A percentile compares a stretch with the other conserved stretches of the same genome.
phyloP scores from a whole-genome alignment of 2,888 invertebrate genomes.

The Drosophila niveifrons region DNA sequence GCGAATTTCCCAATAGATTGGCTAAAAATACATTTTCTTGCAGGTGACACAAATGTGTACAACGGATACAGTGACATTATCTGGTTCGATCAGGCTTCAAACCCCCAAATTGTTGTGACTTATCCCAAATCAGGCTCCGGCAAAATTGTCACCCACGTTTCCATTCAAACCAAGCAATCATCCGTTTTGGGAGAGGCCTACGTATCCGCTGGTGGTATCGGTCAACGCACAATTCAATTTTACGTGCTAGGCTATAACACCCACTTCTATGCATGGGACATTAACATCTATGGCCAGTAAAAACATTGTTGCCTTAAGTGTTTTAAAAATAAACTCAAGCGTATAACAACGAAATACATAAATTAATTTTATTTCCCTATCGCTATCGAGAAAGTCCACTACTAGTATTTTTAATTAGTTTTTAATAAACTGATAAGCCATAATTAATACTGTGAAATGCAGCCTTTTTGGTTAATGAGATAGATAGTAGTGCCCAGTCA shows the following conservation, averaged over 20 bases:
- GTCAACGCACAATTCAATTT: constrained; percentile 25
- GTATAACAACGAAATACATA: constrained; percentile 1
- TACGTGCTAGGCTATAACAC: constrained; percentile 25
- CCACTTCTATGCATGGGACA: constrained; percentile 29
- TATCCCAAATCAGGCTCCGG: constrained; percentile 26
- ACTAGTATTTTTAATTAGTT: constrained; percentile 17
- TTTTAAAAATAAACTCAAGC: constrained; percentile 27
- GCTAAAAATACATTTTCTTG: background rate
- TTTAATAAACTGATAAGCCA: constrained; percentile 25
- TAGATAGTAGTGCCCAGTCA: constrained; percentile 4
- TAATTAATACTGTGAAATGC: constrained; percentile 24
- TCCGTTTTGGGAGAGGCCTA: constrained; percentile 3
- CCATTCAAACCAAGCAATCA: constrained; percentile 22
- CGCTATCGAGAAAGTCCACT: constrained; percentile 17
- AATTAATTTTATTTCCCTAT: constrained; percentile 7
- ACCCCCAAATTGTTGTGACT: constrained; percentile 10
- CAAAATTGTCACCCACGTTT: constrained; percentile 23
- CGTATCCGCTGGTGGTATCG: constrained; percentile 32
- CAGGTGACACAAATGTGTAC: constrained; percentile 20
- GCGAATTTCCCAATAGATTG: background rate
- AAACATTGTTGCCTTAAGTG: background rate
- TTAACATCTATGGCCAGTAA: constrained; percentile 33
- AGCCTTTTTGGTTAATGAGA: background rate
- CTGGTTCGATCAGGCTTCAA: background rate
- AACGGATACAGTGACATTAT: background rate